A percentile compares a stretch with the other conserved stretches of the same genome.
Evolutionary conservation across 2,797 vertebrate species (phyloP).

Genomic region (Orientallactaga sibirica): DNA sequence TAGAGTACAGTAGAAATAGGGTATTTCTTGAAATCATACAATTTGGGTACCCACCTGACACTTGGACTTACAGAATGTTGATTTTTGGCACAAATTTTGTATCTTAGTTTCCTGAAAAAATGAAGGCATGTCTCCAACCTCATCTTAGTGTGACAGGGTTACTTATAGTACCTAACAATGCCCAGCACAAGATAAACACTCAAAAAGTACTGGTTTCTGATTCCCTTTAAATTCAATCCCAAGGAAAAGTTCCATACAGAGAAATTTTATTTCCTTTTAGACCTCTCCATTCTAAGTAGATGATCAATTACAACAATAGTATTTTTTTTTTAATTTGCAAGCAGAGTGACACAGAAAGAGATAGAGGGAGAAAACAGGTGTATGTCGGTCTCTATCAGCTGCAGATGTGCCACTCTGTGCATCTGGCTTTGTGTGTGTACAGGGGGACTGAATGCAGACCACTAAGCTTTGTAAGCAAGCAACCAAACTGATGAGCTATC

Average conservation of each 20-base stretch:
- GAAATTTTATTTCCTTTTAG: conserved; percentile 24
- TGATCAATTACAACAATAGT: conserved; percentile 1
- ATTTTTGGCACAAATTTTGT: neutral
- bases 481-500: too few relatives aligned
- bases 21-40: conserved; percentile 12
- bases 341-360: too few relatives aligned
- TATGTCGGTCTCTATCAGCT: too few relatives aligned
- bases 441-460: too few relatives aligned
- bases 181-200: conserved; percentile 16
- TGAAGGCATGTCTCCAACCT: neutral
- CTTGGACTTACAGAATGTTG: neutral
- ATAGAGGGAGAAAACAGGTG: too few relatives aligned
- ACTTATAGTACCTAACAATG: conserved; percentile 13
- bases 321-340: too few relatives aligned
- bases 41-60: neutral
- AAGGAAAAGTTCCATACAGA: neutral
- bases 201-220: neutral
- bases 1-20: neutral
- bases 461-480: too few relatives aligned
- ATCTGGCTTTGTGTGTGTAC: too few relatives aligned
- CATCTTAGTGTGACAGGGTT: conserved; percentile 55
- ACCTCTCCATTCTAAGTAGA: neutral
- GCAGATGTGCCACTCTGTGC: too few relatives aligned
- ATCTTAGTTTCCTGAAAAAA: conserved; percentile 47
- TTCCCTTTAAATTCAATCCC: neutral